Base-by-base conservation (phyloP, 2,113 vertebrate genomes). In the Pygoscelis adeliae region DNA sequence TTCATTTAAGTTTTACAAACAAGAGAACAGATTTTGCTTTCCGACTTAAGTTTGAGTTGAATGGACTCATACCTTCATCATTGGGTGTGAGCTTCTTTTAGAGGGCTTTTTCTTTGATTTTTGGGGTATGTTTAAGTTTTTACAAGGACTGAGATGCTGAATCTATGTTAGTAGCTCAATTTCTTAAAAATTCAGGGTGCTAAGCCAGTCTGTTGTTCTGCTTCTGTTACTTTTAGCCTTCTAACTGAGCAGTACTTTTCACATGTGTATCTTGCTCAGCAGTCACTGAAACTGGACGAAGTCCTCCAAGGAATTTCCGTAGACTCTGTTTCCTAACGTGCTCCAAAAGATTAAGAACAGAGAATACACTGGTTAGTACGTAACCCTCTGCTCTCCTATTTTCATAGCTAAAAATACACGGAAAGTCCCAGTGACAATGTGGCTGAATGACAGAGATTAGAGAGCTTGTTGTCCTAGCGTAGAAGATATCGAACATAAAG, bases 381-480 rank as follows among this genome's bases (percentile, higher is more conserved):
- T 15, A 59, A 18, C 22, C 16, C 40, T 71, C 65, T 69, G 44
- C 27, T 71, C 17, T 81, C 47, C 62, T 26, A 7, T 20, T 46
- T 66, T 34, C 42, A 29, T 15, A 38, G 27, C 20, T 78, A 29
- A 80, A 76, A 78, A 38, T 6, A 40, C 16, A 81, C 3, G 21
- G 38, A 6, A 88, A 67, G 29, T 22, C 44, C 10, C n/a, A 38
- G 29, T 44, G 55, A 73, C 61, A 83, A 80, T 2, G 27, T 26
- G 36, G 10, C 49, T 61, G 46, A 77, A 32, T 34, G 53, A 42
- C 17, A 15, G 58, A 67, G 23, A 38, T 36, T 20, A 50, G 63
- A 55, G 26, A 86, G 32, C 18, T 76, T 0, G 0, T 5, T 77
- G 18, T n/a, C 19, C 49, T 34, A 40, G 3, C 11, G 14, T 4